phyloP scores from a whole-genome alignment of 1,140 invertebrate genomes.

The Steinernema feltiae region DNA sequence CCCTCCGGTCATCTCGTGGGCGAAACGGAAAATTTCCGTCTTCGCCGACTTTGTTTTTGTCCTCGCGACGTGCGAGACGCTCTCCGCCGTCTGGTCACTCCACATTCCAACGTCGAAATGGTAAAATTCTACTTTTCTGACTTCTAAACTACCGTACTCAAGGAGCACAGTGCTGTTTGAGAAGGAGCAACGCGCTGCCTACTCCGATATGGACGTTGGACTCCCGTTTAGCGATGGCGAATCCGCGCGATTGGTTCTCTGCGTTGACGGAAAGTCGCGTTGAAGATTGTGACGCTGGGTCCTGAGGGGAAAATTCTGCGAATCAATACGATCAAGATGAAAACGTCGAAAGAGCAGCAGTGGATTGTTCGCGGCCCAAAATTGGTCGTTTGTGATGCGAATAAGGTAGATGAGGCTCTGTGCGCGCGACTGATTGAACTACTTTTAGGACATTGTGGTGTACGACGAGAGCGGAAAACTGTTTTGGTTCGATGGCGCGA shows the following conservation, averaged over 20 bases:
- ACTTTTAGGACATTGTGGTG: constrained; percentile 39
- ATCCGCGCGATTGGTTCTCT: constrained; percentile 29
- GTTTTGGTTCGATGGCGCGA: constrained; percentile 42
- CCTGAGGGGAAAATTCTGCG: constrained; percentile 26
- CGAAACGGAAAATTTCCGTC: constrained; percentile 33
- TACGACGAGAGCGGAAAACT: constrained; percentile 40
- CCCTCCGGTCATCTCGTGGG: constrained; percentile 29
- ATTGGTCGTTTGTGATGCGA: constrained; percentile 30
- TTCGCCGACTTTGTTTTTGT: constrained; percentile 33
- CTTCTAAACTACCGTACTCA: constrained; percentile 13
- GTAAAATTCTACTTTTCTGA: constrained; percentile 18
- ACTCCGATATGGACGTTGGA: constrained; percentile 35
- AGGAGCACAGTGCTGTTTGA: constrained; percentile 40
- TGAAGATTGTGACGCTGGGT: constrained; percentile 30
- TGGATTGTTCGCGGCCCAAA: constrained; percentile 41
- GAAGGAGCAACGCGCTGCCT: constrained; percentile 19
- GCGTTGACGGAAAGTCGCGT: constrained; percentile 29
- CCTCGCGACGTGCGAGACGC: constrained; percentile 27
- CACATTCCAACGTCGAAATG: constrained; percentile 29
- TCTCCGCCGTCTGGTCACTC: constrained; percentile 38
- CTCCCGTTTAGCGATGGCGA: constrained; percentile 16
- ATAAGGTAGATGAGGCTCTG: constrained; percentile 20
- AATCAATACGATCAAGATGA: constrained; percentile 38
- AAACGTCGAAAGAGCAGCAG: constrained; percentile 34
- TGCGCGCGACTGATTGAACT: neutral